phyloP scores from a whole-genome alignment of 2,113 vertebrate species.

The Herpetotheres cachinnans region DNA sequence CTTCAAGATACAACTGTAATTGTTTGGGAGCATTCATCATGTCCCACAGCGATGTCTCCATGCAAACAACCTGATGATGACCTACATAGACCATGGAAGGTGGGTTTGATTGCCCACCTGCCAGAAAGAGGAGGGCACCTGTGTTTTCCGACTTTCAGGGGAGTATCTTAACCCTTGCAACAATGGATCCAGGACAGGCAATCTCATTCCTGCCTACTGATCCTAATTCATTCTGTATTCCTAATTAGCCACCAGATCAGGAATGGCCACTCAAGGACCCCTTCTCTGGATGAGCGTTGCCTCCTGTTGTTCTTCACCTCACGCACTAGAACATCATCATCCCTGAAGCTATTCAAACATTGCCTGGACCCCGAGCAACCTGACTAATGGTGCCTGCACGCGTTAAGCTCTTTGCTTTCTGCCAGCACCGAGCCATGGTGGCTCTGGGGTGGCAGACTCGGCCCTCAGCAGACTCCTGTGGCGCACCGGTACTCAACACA shows the following conservation, averaged over 20 bases:
- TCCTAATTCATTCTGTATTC: not conserved
- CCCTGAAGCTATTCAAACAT: not conserved
- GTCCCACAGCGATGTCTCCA: not conserved
- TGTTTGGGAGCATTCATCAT: not conserved
- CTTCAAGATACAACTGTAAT: not conserved
- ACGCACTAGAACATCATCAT: not conserved
- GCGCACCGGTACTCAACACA: no score
- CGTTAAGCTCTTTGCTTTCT: not conserved
- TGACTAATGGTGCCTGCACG: accelerated
- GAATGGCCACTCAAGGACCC: not conserved
- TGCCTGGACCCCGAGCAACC: not conserved
- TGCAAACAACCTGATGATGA: not conserved
- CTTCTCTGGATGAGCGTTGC: not conserved
- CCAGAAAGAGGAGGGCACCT: not conserved
- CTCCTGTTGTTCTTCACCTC: not conserved
- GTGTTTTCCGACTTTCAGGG: not conserved
- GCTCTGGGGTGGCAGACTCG: not conserved
- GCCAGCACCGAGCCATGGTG: not conserved
- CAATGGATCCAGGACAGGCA: not conserved
- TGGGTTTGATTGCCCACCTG: not conserved
- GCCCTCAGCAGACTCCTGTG: not conserved
- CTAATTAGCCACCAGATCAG: not conserved
- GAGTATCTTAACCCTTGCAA: not conserved
- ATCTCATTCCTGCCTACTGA: not conserved
- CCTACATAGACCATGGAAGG: not conserved